Conservation (phyloP, 92 coral and sea anemone species). For the Pocillopora grandis region DNA sequence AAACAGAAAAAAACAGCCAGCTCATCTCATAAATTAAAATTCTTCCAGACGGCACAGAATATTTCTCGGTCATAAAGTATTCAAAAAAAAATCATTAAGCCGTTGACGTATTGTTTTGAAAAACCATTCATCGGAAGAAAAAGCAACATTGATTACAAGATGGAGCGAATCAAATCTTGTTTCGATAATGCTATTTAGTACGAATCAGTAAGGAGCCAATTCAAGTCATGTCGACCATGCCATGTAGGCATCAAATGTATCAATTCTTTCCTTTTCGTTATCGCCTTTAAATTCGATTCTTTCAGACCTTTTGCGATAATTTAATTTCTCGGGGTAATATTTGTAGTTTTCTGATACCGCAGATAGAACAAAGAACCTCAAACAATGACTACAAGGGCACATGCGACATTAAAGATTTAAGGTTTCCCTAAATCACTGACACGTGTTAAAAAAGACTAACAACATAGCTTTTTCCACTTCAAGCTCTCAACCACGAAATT, state of each 20-base stretch:
- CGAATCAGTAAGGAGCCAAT: neutral
- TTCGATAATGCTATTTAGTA: constrained; percentile 2
- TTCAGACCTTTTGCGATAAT: neutral
- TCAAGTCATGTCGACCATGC: constrained; percentile 24
- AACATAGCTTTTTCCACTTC: constrained; percentile 6
- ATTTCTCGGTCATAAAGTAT: constrained; percentile 2
- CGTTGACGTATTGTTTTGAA: constrained; percentile 1
- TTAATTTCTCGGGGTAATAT: neutral
- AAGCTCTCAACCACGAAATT: neutral
- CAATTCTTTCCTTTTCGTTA: neutral
- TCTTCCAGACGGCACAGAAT: neutral
- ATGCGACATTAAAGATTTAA: constrained; percentile 68
- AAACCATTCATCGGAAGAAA: constrained; percentile 35
- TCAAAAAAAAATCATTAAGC: neutral
- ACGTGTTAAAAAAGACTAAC: constrained; percentile 58
- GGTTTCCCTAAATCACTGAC: constrained; percentile 55
- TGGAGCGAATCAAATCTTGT: constrained; percentile 18
- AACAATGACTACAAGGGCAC: constrained; percentile 34
- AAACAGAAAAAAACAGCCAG: neutral
- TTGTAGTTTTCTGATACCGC: neutral
- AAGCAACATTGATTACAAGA: constrained; percentile 23
- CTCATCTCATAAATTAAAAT: neutral
- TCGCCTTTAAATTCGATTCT: neutral
- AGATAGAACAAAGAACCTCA: constrained; percentile 29
- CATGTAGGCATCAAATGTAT: neutral